Conservation (phyloP, 2,113 vertebrate genomes). For the Phoenicopterus ruber region DNA sequence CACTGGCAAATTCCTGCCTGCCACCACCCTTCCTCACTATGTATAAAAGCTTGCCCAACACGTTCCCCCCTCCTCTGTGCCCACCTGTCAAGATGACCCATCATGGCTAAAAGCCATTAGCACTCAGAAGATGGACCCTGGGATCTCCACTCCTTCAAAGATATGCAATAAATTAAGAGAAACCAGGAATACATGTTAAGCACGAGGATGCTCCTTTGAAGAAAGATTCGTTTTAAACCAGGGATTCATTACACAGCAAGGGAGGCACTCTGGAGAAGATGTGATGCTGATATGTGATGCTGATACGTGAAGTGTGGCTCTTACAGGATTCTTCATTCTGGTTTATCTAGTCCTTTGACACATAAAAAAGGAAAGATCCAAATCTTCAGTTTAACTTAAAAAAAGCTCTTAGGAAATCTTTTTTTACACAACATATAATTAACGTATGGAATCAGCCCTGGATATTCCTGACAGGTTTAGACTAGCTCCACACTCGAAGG, state of each 20-base stretch:
- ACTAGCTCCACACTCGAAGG: neutral
- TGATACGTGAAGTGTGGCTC: neutral
- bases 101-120: neutral
- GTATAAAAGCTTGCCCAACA: neutral
- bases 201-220: neutral
- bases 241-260: neutral
- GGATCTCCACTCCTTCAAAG: neutral
- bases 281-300: neutral
- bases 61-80: neutral
- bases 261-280: neutral
- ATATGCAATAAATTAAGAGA: neutral
- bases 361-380: neutral
- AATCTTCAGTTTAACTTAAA: neutral
- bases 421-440: conserved; percentile 16
- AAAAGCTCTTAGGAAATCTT: conserved; percentile 17
- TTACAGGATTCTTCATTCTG: neutral
- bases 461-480: neutral
- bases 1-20: neutral
- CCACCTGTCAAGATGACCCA: neutral
- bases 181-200: neutral
- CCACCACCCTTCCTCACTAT: accelerated
- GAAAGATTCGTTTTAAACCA: neutral
- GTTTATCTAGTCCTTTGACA: neutral
- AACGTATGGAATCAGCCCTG: neutral
- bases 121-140: neutral